Evolutionary conservation across 2,888 invertebrate genomes (phyloP).

Genomic region (Poecilobothrus nobilitatus): DNA sequence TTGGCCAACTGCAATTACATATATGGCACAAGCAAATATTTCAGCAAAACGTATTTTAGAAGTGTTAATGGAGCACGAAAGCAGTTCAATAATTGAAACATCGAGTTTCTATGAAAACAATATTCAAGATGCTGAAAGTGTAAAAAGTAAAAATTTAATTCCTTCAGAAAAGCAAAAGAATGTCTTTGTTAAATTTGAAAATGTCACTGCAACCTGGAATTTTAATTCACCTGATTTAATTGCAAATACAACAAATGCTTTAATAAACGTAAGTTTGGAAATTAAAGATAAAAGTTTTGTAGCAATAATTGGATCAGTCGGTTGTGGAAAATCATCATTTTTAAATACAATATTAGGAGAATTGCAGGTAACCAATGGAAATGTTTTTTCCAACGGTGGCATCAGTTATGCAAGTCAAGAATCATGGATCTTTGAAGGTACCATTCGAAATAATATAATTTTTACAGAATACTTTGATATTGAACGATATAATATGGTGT

Average conservation of each 20-base stretch:
- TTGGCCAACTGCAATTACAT: slow-evolving; percentile 63
- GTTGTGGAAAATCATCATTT: slow-evolving; percentile 60
- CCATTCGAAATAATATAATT: slow-evolving; percentile 78
- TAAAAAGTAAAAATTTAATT: not conserved
- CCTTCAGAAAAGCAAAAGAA: not conserved
- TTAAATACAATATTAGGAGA: slow-evolving; percentile 62
- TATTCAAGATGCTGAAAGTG: too few species aligned
- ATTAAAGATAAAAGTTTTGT: slow-evolving; percentile 12
- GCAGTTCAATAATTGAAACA: too few species aligned
- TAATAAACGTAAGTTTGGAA: slow-evolving; percentile 40
- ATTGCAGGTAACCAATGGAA: slow-evolving; percentile 51
- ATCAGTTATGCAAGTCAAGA: slow-evolving; percentile 66
- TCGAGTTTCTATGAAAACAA: too few species aligned
- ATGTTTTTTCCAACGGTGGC: slow-evolving; percentile 48
- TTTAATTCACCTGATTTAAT: slow-evolving; percentile 23
- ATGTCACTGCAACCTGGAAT: slow-evolving; percentile 47
- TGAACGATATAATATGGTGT: slow-evolving; percentile 36
- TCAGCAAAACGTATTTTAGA: slow-evolving; percentile 59
- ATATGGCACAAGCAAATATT: slow-evolving; percentile 60
- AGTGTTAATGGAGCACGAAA: slow-evolving; percentile 42
- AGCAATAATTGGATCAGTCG: slow-evolving; percentile 57
- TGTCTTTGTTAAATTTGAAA: slow-evolving; percentile 32
- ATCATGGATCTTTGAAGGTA: slow-evolving; percentile 65
- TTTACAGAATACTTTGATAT: slow-evolving; percentile 65
- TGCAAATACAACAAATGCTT: slow-evolving; percentile 14